phyloP scores from a whole-genome alignment of 2,797 vertebrate species.

The Onychomys arenicola region DNA sequence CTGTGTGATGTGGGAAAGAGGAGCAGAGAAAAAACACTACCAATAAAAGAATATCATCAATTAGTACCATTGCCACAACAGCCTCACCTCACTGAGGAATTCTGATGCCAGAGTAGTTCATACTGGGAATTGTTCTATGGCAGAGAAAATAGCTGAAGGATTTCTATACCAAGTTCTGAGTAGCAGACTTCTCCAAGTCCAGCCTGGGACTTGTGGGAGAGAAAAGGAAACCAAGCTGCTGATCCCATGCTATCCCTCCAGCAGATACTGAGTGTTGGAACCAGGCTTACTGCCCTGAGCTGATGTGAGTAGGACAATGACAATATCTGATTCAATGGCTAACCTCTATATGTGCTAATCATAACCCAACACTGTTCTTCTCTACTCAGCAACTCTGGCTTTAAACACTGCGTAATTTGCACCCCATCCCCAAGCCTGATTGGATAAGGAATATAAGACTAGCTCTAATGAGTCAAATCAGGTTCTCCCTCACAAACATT shows the following conservation, averaged over 20 bases:
- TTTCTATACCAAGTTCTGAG: neutral
- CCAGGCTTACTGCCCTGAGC: neutral
- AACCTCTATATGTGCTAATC: neutral
- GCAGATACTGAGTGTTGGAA: neutral
- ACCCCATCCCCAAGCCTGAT: neutral
- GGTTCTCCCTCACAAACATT: constrained; percentile 2
- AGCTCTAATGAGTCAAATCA: neutral
- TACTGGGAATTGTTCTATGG: neutral
- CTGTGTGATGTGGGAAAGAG: neutral
- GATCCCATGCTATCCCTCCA: neutral
- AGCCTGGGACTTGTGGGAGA: neutral
- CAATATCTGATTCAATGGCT: no score
- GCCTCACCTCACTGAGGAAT: neutral
- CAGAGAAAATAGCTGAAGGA: neutral
- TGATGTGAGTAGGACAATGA: neutral
- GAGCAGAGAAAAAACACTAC: neutral
- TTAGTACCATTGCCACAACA: neutral
- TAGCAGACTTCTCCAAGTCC: neutral
- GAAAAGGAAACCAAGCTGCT: neutral
- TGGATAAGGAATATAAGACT: neutral
- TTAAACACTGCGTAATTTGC: no score
- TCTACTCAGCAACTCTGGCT: neutral
- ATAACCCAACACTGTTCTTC: neutral
- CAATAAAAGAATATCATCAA: neutral
- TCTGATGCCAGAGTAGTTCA: neutral